Evolutionary conservation across 2,797 vertebrate genomes (phyloP), one percentile per base, ranked within the genome.

Genomic region (Borostomias antarcticus): DNA sequence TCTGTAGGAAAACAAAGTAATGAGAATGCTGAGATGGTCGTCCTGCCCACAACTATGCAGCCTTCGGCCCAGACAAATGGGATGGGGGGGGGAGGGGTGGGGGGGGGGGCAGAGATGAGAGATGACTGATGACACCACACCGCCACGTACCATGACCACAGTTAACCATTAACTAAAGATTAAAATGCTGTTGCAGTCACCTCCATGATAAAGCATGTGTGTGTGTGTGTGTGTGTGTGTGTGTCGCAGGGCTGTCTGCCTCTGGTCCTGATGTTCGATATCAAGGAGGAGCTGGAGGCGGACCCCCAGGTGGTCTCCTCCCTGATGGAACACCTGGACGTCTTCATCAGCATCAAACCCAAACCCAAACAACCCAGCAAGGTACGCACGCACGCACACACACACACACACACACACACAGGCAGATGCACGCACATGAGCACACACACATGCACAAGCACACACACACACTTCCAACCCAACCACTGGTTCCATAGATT

Each of bases 321-420:
- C 9, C 82, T 99, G 63, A 99, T 99, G 97, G 98, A 99, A 80
- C 95, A 97, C 84, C 91, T 99, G 48, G 98, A 99, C 17, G 95
- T 98, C 84, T 99, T 99, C 88, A 96, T 99, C 90, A 98, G 97
- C 77, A 96, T 99, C 88, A 99, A 99, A 73, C 96, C 98, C 33
- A 99, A 99, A 86, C 97, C 97, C 54, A 98, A 97, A 73, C 98
- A 99, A 72, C 97, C 97, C 62, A 99, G 96, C 93, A 99, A 98
- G 96, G 98, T 98, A 87, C n/a, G 19, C 19, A 19, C 48, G 9
- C 58, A 35, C 30, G 19, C 26, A 17, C 63, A 56, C 2, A 43
- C 45, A 32, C 29, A 50, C 47, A n/a, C n/a, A n/a, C n/a, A n/a
- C n/a, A n/a, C n/a, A n/a, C n/a, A n/a, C n/a, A n/a, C n/a, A n/a